These are phyloP conservation scores for Acrobasis repandana DNA, from an alignment of 2,888 invertebrate species.

Conservation along the genomic window DNA sequence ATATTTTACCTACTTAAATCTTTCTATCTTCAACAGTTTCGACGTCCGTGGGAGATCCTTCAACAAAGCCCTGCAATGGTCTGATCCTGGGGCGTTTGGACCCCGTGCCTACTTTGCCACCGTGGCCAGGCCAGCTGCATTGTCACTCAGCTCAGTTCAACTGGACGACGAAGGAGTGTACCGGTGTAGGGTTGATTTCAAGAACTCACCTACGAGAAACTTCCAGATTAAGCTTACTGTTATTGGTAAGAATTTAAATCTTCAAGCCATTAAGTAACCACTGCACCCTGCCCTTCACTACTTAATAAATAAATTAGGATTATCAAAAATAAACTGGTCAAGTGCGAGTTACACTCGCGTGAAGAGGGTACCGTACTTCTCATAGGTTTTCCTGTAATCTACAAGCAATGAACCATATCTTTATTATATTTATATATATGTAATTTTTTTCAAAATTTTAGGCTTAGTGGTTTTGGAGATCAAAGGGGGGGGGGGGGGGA, in stretches of 20 bases:
- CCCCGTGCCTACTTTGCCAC: constrained; percentile 93
- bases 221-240: constrained; percentile 94
- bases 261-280: too few species aligned
- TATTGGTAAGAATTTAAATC: constrained; percentile 87
- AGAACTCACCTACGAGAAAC: constrained; percentile 93
- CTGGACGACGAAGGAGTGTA: constrained; percentile 94
- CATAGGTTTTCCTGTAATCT: too few species aligned
- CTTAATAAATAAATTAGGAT: too few species aligned
- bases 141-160: constrained; percentile 92
- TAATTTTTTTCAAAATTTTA: too few species aligned
- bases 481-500: too few species aligned
- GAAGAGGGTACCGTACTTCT: too few species aligned
- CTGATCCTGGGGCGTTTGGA: constrained; percentile 91
- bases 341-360: too few species aligned
- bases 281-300: too few species aligned
- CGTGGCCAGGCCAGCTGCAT: constrained; percentile 89
- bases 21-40: constrained; percentile 84
- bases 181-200: constrained; percentile 94
- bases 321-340: too few species aligned
- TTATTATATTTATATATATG: too few species aligned
- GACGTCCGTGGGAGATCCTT: constrained; percentile 92
- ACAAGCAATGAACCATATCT: too few species aligned
- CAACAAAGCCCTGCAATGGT: constrained; percentile 92
- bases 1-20: constrained; percentile 11
- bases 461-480: too few species aligned